These are phyloP conservation scores for Megalopta genalis DNA, from an alignment of 1,140 invertebrate species.

Conservation along the genomic window DNA sequence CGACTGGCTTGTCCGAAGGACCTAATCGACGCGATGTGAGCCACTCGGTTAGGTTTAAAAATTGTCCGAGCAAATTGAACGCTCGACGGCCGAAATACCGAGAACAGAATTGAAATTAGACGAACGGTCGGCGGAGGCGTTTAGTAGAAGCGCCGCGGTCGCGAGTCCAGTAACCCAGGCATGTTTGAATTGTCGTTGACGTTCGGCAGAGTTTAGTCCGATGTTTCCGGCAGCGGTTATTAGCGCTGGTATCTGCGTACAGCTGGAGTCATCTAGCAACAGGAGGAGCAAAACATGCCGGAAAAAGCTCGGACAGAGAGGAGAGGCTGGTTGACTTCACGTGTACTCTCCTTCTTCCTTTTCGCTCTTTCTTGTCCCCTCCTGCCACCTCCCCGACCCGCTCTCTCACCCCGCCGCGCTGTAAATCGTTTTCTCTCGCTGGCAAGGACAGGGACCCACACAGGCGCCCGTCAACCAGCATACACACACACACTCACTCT, in stretches of 20 bases:
- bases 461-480: background rate
- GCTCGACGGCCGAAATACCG: too few species aligned
- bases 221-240: constrained; percentile 29
- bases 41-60: too few species aligned
- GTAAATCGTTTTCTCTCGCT: constrained; percentile 40
- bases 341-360: constrained; percentile 63
- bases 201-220: background rate
- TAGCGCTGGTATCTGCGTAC: constrained; percentile 54
- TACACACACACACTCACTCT: constrained; percentile 39
- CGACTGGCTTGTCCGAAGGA: too few species aligned
- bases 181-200: background rate
- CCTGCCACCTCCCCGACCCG: constrained; percentile 11
- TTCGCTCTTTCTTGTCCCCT: constrained; percentile 41
- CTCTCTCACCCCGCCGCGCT: too few species aligned
- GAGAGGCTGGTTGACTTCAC: constrained; percentile 59
- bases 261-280: constrained; percentile 54
- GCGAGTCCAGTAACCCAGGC: too few species aligned
- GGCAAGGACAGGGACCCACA: background rate
- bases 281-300: constrained; percentile 54
- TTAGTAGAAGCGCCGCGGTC: too few species aligned
- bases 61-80: too few species aligned
- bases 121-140: too few species aligned
- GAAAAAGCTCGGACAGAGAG: constrained; percentile 55
- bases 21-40: too few species aligned
- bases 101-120: too few species aligned